Base-by-base conservation (phyloP, 2,797 vertebrate species). In the Lithobates sylvaticus region DNA sequence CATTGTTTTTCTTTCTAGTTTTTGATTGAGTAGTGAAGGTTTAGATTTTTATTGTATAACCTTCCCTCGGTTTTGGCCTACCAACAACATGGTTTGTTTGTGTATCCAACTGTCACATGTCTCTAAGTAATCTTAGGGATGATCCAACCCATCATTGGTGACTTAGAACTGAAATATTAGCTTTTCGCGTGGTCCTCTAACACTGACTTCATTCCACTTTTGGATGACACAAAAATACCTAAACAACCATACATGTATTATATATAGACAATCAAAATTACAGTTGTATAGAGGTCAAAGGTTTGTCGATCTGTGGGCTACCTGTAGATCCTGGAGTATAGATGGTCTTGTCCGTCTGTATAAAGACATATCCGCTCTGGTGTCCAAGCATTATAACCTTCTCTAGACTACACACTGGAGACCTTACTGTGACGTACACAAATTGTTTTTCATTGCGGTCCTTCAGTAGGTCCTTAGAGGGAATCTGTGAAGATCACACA, bases 261-360 rank as follows among this genome's bases (percentile, higher is more conserved):
- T 61, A 61, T 23, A 61, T 23, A 47, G 10, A 47, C 13, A 61
- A 61, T 23, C 23, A 61, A 7, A 23, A 16, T 8, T 8, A 61
- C 5, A 23, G 21, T 8, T 23, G 21, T 9, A 61, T 61, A 23
- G 7, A 23, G 21, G n/a, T 61, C 10, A 23, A 61, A 61, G 8
- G 21, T 8, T 4, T 61, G 54, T 23, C 6, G 1, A 6, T 23
- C 15, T 61, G 7, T 61, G 54, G 54, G 21, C 27, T 80, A 86
- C 84, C 84, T 76, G 29, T 69, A 76, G 84, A 75, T 73, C 32
- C 47, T 29, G 96, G 97, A 0, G 96, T 97, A 88, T 98, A 98
- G 87, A 98, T 93, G 76, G 96, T 95, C 81, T 97, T 97, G 94
- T 96, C 95, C 0, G 94, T 94, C 90, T 90, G 90, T 74, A 88